A percentile compares a stretch with the other conserved stretches of the same genome.
These are phyloP conservation scores for Aspidoscelis tigris DNA, from an alignment of 2,113 vertebrate species.

Conservation along the genomic window DNA sequence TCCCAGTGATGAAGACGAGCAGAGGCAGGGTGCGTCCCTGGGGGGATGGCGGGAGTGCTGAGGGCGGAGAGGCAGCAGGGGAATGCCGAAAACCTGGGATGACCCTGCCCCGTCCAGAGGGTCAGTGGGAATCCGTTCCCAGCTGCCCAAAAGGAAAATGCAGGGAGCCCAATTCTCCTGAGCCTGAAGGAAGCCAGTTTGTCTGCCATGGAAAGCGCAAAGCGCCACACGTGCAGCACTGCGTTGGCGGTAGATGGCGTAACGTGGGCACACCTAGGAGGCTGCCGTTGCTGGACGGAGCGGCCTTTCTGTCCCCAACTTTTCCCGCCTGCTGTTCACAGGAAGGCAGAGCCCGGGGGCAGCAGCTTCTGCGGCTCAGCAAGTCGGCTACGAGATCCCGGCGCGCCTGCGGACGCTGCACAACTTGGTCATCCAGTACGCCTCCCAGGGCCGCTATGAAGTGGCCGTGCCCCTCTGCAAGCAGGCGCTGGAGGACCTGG, in stretches of 20 bases:
- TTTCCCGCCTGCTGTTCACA: background rate
- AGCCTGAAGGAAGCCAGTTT: too few relatives aligned
- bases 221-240: too few relatives aligned
- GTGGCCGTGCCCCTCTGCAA: constrained; percentile 90
- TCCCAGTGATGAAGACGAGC: constrained; percentile 83
- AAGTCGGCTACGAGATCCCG: constrained; percentile 88
- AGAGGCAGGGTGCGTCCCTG: constrained; percentile 72
- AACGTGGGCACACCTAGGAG: background rate
- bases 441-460: constrained; percentile 87
- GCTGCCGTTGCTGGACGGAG: too few relatives aligned
- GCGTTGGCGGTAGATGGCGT: too few relatives aligned
- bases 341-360: background rate
- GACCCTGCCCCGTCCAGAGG: background rate
- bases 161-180: too few relatives aligned
- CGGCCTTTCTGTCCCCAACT: background rate
- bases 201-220: too few relatives aligned
- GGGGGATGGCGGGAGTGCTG: accelerated
- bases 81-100: background rate
- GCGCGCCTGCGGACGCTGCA: constrained; percentile 86
- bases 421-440: constrained; percentile 92
- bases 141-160: background rate
- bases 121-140: background rate
- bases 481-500: constrained; percentile 89
- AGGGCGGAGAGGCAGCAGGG: too few relatives aligned
- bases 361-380: constrained; percentile 72